Conservation (phyloP, 2,888 invertebrate genomes). For the Eupithecia tripunctaria region DNA sequence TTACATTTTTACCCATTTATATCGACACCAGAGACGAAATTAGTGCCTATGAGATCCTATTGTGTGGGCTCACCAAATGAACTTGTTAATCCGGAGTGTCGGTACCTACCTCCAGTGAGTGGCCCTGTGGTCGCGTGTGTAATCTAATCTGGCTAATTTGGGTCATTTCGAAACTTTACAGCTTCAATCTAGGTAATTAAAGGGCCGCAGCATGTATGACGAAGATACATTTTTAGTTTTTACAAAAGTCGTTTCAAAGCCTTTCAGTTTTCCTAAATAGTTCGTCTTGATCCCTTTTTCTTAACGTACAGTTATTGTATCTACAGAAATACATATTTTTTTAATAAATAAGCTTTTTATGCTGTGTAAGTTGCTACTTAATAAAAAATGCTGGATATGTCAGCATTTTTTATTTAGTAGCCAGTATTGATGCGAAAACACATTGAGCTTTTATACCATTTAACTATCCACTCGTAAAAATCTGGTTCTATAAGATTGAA, state of each 20-base stretch:
- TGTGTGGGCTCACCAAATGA: not conserved
- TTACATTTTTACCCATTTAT: too few relatives aligned
- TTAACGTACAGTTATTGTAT: too few relatives aligned
- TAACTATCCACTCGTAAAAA: not conserved
- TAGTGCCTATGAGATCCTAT: too few relatives aligned
- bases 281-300: not conserved
- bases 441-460: not conserved
- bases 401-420: not conserved
- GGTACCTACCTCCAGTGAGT: not conserved
- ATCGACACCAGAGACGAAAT: too few relatives aligned
- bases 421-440: not conserved
- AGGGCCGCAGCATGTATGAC: not conserved
- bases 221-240: not conserved
- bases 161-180: slow-evolving; percentile 26
- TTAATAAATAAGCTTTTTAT: too few relatives aligned
- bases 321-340: too few relatives aligned
- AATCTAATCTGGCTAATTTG: slow-evolving; percentile 28
- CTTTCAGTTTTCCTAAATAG: not conserved
- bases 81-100: not conserved
- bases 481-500: not conserved
- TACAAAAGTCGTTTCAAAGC: not conserved
- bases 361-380: too few relatives aligned
- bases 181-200: slow-evolving; percentile 22
- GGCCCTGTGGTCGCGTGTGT: slow-evolving; percentile 20
- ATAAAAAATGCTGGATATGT: too few relatives aligned